Evolutionary conservation across 1,140 invertebrate genomes (phyloP), one percentile per base, ranked within the genome.

Genomic region (Scylla paramamosain): DNA sequence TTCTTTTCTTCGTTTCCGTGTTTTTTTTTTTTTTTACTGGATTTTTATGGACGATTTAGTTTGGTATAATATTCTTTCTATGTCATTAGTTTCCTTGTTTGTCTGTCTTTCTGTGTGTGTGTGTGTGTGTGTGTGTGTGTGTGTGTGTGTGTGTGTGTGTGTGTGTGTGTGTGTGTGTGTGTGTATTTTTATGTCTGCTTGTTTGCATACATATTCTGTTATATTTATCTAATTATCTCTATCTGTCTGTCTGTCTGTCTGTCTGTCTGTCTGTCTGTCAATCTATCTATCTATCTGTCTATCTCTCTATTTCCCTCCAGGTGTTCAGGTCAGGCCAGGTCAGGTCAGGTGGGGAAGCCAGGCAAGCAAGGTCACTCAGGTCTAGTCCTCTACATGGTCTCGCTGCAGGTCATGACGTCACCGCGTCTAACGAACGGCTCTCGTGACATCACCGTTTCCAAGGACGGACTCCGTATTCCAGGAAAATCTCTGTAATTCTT

Each of bases 361-460:
- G 16, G 12, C 52, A 59, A 59, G 52, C 52, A 59, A 59, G 52
- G 52, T 88, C 86, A 31, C 14, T 46, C 45, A 8, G 31, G 31
- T 77, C 67, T 77, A 20, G 20, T n/a, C 67, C 12, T n/a, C 25
- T 12, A 7, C 25, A n/a, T 77, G 1, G 67, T 77, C 20, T 12
- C 67, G 20, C 25, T 77, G 67, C 67, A n/a, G 67, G n/a, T 25
- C 67, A n/a, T 77, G 67, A 77, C 67, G 67, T 77, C 67, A 77
- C 67, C 20, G n/a, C 20, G 2, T 77, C 67, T 77, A 77, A 77
- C 67, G 67, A 77, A 77, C 67, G 67, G 20, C 67, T 77, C 67
- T n/a, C 67, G 67, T 77, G 67, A 77, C 67, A 77, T 77, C 67
- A n/a, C 20, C 67, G 67, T 77, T 77, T 77, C 67, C 67, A 77